Evolutionary conservation across 2,113 vertebrate species (phyloP).

Genomic region (Alectura lathami): DNA sequence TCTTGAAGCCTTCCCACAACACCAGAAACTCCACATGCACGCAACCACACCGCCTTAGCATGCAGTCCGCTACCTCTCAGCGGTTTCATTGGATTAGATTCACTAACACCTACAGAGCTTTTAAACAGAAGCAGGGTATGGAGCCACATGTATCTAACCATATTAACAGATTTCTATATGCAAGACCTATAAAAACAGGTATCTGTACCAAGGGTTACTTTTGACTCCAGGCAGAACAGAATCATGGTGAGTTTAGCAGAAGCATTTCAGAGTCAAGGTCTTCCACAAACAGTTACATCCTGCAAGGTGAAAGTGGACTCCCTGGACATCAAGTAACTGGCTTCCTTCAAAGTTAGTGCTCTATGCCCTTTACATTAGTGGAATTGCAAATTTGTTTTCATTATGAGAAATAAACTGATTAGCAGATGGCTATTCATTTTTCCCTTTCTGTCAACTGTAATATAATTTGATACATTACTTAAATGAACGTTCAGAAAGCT

Average conservation of each 20-base stretch:
- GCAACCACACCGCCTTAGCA: too few species aligned
- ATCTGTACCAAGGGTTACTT: not conserved
- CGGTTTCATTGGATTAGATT: not conserved
- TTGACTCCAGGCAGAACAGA: not conserved
- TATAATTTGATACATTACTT: constrained; percentile 53
- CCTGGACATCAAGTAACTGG: not conserved
- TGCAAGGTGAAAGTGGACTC: not conserved
- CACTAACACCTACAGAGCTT: not conserved
- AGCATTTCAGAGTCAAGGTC: not conserved
- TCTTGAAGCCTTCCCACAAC: not conserved
- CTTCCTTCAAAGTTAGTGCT: not conserved
- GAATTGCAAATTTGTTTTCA: constrained; percentile 51
- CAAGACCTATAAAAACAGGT: too few species aligned
- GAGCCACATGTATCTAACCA: not conserved
- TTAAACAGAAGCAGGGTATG: not conserved
- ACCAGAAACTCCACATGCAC: not conserved
- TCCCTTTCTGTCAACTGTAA: constrained; percentile 19
- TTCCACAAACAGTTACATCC: not conserved
- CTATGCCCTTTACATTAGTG: constrained; percentile 3
- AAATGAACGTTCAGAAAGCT: constrained; percentile 25
- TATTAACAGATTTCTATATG: fast-evolving
- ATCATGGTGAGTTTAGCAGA: not conserved
- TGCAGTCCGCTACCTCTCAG: not conserved
- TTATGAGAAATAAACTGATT: constrained; percentile 62
- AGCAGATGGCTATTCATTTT: constrained; percentile 62